Conservation (phyloP, 2,113 vertebrate genomes). For the Bubo scandiacus region DNA sequence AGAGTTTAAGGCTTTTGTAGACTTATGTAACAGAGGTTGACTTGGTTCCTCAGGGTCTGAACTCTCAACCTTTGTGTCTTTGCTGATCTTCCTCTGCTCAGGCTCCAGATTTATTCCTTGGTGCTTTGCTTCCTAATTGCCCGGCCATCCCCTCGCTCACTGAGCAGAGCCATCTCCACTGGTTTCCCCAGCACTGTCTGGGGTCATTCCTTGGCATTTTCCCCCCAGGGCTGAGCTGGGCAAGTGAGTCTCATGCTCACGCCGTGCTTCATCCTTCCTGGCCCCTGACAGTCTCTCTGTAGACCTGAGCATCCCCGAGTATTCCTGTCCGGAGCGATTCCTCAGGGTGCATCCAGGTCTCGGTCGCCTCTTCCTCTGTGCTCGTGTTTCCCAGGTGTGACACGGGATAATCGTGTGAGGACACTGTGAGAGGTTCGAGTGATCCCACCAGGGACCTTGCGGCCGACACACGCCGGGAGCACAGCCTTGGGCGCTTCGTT, state of each 20-base stretch:
- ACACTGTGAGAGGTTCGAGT: rapidly evolving
- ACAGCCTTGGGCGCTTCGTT: rapidly evolving
- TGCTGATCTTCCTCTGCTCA: not conserved
- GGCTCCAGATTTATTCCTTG: not conserved
- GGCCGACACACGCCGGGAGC: not conserved
- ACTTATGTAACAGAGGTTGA: not conserved
- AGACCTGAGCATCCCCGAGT: not conserved
- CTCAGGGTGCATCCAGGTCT: rapidly evolving
- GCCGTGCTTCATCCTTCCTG: not conserved
- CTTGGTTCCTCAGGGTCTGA: not conserved
- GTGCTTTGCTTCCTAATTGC: not conserved
- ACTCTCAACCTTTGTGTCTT: not conserved
- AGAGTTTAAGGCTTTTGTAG: slow-evolving; percentile 56
- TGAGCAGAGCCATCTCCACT: not conserved
- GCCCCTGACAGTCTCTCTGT: not conserved
- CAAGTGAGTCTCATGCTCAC: not conserved
- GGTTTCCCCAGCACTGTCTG: not conserved
- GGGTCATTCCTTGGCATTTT: not conserved
- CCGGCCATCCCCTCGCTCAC: not conserved
- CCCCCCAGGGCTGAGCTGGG: not conserved
- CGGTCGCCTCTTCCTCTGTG: not conserved
- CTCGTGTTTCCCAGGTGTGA: not conserved
- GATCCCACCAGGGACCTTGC: not conserved
- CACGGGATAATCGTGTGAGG: not conserved
- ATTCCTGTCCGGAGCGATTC: not conserved